Conservation (phyloP, 2,797 vertebrate species). For the Euphonia xanthogaster region DNA sequence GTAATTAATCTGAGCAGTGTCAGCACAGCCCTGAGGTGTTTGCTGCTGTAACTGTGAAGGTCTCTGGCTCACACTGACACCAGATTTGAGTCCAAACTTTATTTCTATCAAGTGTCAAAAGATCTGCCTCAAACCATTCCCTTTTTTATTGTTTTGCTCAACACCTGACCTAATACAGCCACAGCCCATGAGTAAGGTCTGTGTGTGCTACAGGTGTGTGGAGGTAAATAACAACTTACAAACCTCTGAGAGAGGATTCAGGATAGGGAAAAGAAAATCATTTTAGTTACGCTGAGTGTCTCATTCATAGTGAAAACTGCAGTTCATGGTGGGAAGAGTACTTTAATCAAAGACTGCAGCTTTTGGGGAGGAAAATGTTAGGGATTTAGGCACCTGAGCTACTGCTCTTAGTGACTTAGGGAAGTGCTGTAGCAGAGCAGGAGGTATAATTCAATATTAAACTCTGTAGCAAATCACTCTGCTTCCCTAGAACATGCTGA, state of each 20-base stretch:
- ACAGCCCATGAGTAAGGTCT: not conserved
- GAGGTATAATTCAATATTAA: not conserved
- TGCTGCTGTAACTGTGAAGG: not conserved
- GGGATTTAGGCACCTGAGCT: not conserved
- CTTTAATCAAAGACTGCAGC: not conserved
- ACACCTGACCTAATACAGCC: not conserved
- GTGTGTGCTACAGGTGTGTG: not conserved
- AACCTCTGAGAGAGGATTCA: not conserved
- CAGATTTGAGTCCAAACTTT: not conserved
- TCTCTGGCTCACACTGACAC: too few relatives aligned
- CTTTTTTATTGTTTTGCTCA: not conserved
- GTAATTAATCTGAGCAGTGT: not conserved
- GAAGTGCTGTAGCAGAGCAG: not conserved
- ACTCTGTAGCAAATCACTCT: not conserved
- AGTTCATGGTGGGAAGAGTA: not conserved
- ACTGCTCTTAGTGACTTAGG: not conserved
- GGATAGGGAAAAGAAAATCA: not conserved
- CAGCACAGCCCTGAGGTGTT: not conserved
- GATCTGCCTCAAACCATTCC: not conserved
- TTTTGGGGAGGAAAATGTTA: accelerated
- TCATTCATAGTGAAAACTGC: accelerated
- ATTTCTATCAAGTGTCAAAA: accelerated
- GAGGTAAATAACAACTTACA: not conserved
- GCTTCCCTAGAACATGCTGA: not conserved
- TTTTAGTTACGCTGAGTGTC: not conserved